Evolutionary conservation across 2,113 vertebrate genomes (phyloP), one percentile per base, ranked within the genome.

Genomic region (Leucopternis melanops): DNA sequence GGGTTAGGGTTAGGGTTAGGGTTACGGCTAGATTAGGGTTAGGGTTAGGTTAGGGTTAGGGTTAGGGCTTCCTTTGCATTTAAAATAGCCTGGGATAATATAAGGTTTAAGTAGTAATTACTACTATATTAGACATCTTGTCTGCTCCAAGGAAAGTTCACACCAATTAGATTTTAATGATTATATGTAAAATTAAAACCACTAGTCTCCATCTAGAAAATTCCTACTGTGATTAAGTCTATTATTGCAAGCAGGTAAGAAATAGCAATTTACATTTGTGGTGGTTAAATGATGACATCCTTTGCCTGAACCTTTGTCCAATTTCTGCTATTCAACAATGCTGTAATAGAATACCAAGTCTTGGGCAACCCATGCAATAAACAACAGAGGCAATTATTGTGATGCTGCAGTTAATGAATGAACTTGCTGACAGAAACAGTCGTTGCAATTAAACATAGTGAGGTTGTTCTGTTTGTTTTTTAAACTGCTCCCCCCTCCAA

Each of bases 371-470:
- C 17, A 2, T 5, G 8, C 81, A 69, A 90, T 83, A 80, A 96
- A 63, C 59, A 73, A 74, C 25, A 45, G 74, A 65, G 84, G 78
- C 49, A 74, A 58, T 86, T 95, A 87, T 88, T 5, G 5, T 55
- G 38, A 78, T 72, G 78, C 73, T 90, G 67, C 36, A 55, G 65
- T 90, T 96, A 95, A 90, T 79, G 69, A 96, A 86, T 85, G 88
- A 92, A 84, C 86, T 92, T 78, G 61, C 45, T 87, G 71, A 73
- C 26, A 88, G 79, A 97, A 85, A 79, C 57, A 52, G 65, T 75
- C 32, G 26, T 52, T 57, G 44, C 57, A 90, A 63, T 95, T 86
- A 86, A 61, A 87, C 58, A 66, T 25, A 70, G 27, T 2, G 16
- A 96, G 47, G 49, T 82, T 29, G 58, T 63, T 45, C 31, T 58